Evolutionary conservation across 2,113 vertebrate genomes (phyloP).

Genomic region (Sterrhoptilus dennistouni): DNA sequence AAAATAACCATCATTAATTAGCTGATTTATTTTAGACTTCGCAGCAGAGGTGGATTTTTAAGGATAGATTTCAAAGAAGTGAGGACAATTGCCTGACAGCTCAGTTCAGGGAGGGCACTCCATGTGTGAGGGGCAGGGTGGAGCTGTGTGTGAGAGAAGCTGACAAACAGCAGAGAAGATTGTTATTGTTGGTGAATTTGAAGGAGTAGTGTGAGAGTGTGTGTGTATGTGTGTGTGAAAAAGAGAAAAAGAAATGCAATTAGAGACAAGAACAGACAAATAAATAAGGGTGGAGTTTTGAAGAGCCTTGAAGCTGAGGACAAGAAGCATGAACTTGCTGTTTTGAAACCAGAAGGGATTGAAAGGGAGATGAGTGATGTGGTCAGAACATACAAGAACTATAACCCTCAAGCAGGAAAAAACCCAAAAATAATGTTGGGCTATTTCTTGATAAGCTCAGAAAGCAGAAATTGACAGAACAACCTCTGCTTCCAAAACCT

Average conservation of each 20-base stretch:
- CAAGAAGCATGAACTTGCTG: conserved; percentile 19
- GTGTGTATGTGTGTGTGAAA: neutral
- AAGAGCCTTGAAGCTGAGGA: conserved; percentile 19
- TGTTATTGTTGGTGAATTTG: conserved; percentile 39
- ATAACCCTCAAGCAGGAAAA: neutral
- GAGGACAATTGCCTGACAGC: conserved; percentile 45
- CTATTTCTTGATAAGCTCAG: conserved; percentile 17
- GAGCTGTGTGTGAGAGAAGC: conserved; percentile 32
- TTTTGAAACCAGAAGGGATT: conserved; percentile 28
- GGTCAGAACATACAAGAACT: neutral
- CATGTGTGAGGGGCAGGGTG: conserved; percentile 33
- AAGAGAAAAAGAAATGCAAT: conserved; percentile 15
- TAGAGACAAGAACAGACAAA: conserved; percentile 28
- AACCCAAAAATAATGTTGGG: neutral
- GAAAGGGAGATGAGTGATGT: neutral
- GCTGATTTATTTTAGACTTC: conserved; percentile 27
- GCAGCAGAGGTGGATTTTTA: conserved; percentile 50
- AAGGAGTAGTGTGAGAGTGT: neutral
- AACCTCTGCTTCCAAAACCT: conserved; percentile 49
- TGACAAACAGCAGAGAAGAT: conserved; percentile 25
- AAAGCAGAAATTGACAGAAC: conserved; percentile 38
- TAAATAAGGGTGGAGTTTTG: conserved; percentile 29
- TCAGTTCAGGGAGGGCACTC: conserved; percentile 39
- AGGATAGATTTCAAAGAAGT: conserved; percentile 42
- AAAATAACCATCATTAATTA: conserved; percentile 57